Conservation (phyloP, 2,888 invertebrate genomes). For the Melinaea marsaeus region DNA sequence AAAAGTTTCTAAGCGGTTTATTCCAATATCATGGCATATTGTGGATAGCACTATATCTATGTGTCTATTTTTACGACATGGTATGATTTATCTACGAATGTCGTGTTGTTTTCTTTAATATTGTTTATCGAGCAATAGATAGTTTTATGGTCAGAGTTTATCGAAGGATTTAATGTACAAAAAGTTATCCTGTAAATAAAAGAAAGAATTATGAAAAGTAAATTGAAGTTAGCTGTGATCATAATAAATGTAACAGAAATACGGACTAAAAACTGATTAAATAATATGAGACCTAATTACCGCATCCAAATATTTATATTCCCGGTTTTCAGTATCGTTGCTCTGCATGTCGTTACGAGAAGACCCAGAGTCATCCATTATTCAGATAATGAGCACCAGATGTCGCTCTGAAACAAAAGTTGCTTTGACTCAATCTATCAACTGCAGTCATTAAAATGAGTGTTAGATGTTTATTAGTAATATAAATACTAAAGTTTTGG, state of each 20-base stretch:
- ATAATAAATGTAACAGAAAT: neutral
- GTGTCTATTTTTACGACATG: no score
- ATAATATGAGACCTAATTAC: slow-evolving; percentile 37
- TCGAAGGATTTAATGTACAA: no score
- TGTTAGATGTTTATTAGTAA: no score
- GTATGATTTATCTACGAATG: no score
- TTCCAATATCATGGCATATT: no score
- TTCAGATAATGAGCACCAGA: slow-evolving; percentile 67
- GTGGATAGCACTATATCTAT: no score
- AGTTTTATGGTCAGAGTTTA: no score
- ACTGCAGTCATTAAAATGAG: slow-evolving; percentile 5
- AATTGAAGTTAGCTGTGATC: neutral
- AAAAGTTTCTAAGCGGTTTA: no score
- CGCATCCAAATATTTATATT: slow-evolving; percentile 41
- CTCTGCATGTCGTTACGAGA: slow-evolving; percentile 69
- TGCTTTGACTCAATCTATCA: slow-evolving; percentile 10
- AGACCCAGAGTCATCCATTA: slow-evolving; percentile 71
- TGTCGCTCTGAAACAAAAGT: slow-evolving; percentile 30
- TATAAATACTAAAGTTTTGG: no score
- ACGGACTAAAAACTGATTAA: slow-evolving; percentile 13
- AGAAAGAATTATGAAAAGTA: no score
- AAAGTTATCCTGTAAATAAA: neutral
- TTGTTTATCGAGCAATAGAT: no score
- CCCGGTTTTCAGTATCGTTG: slow-evolving; percentile 46
- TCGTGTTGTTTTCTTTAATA: no score